Evolutionary conservation across 2,888 invertebrate genomes (phyloP), one percentile per base, ranked within the genome.

Genomic region (Stictocephala bisonia): DNA sequence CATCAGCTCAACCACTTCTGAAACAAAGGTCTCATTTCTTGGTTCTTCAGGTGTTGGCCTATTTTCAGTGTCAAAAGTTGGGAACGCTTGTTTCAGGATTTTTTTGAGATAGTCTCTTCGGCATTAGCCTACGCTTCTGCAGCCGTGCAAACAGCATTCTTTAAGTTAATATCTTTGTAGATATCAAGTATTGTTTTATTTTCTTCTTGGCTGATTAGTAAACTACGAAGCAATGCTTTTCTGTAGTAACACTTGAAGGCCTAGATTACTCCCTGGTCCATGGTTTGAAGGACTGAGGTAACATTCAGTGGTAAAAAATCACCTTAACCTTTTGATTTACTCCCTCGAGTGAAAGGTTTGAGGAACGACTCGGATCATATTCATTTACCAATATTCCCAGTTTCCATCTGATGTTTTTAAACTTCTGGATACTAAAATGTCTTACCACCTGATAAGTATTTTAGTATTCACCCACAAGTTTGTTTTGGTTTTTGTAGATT

Each of bases 221-320:
- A 66, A 29, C 71, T 66, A 24, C 73, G 74, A 1, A 78, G 72
- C n/a, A 79, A 50, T 66, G 74, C 24, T 24, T 53, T 53, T 4
- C 53, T 24, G 26, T 53, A 53, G n/a, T 26, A 53, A 13, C 26
- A 71, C 75, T 81, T 80, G 11, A 77, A 56, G 41, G 76, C 76
- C 24, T 74, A 77, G 13, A 80, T 78, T 9, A 80, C 76, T 0
- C 78, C 77, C 60, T 81, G 80, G 69, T 79, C 77, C 80, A 80
- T 81, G 3, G 80, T 80, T 58, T 81, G 80, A 18, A 81, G 71
- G 1, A 80, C 26, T 6, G 76, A 50, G 1, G 78, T 80, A 3
- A 78, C 78, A 58, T 77, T 80, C 0, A 77, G 77, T 27, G 80
- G 78, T 80, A 44, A 72, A 53, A 79, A 13, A 76, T 71, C 1